Conservation (phyloP, 2,797 vertebrate species). For the Epinephelus malabaricus region DNA sequence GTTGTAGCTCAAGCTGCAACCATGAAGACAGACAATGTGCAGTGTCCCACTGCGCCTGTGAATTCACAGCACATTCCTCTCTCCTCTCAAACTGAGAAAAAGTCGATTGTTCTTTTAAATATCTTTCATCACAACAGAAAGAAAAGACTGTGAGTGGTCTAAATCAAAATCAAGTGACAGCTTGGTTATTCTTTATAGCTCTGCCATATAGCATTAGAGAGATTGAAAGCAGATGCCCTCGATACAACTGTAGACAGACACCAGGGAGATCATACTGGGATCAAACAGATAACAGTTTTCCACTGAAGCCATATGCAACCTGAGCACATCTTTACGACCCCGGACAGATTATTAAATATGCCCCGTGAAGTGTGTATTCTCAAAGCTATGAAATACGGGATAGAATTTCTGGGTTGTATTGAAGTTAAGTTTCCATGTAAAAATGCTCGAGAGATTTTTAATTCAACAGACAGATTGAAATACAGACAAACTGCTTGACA, state of each 20-base stretch:
- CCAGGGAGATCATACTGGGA: constrained; percentile 56
- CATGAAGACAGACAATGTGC: background rate
- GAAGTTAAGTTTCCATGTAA: constrained; percentile 42
- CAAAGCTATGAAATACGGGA: constrained; percentile 15
- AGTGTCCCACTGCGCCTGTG: background rate
- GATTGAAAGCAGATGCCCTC: constrained; percentile 73
- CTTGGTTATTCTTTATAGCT: constrained; percentile 62
- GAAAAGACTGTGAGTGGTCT: constrained; percentile 31
- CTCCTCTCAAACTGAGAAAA: constrained; percentile 11
- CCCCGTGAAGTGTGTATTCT: background rate
- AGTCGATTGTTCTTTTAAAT: constrained; percentile 27
- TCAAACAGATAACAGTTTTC: constrained; percentile 67
- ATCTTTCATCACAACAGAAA: constrained; percentile 30
- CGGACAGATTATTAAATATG: constrained; percentile 6
- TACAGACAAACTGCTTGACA: constrained; percentile 53
- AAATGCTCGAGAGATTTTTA: constrained; percentile 38
- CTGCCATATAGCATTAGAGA: constrained; percentile 52
- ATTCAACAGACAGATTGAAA: constrained; percentile 39
- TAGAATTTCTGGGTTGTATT: constrained; percentile 33
- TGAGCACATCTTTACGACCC: constrained; percentile 44
- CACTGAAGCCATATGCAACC: constrained; percentile 65
- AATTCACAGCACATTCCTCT: constrained; percentile 15
- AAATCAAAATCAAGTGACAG: constrained; percentile 66
- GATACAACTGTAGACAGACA: constrained; percentile 53
- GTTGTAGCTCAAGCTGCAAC: constrained; percentile 9